Evolutionary conservation across 2,113 vertebrate genomes (phyloP).

Genomic region (Mionectes macconnelli): DNA sequence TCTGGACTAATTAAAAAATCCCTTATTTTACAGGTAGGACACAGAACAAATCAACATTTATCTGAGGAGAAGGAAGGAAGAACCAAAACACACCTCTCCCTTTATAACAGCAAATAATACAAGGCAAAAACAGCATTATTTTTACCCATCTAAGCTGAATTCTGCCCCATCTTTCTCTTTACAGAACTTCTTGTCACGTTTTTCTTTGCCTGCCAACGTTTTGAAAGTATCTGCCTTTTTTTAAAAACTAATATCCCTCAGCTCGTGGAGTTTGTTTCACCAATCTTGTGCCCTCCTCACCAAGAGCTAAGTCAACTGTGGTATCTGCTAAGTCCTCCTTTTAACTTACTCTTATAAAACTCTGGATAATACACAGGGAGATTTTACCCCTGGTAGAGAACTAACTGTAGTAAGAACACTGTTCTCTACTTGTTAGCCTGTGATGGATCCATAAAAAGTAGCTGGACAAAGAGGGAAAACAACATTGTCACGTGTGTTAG

Average conservation of each 20-base stretch:
- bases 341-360: neutral
- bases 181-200: neutral
- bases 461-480: neutral
- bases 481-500: neutral
- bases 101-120: neutral
- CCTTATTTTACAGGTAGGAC: neutral
- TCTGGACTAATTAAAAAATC: neutral
- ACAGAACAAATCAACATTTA: neutral
- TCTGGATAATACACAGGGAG: neutral
- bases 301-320: neutral
- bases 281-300: neutral
- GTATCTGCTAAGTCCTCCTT: neutral
- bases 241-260: neutral
- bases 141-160: neutral
- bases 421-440: neutral
- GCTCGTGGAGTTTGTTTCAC: neutral
- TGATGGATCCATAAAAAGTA: neutral
- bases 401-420: neutral
- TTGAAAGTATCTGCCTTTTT: neutral
- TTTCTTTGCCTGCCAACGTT: neutral
- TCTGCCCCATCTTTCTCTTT: neutral
- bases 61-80: neutral
- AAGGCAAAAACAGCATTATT: neutral
- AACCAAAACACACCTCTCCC: neutral
- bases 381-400: neutral